Evolutionary conservation across 2,888 invertebrate species (phyloP), one percentile per base, ranked within the genome.

Genomic region (Spodoptera littoralis): DNA sequence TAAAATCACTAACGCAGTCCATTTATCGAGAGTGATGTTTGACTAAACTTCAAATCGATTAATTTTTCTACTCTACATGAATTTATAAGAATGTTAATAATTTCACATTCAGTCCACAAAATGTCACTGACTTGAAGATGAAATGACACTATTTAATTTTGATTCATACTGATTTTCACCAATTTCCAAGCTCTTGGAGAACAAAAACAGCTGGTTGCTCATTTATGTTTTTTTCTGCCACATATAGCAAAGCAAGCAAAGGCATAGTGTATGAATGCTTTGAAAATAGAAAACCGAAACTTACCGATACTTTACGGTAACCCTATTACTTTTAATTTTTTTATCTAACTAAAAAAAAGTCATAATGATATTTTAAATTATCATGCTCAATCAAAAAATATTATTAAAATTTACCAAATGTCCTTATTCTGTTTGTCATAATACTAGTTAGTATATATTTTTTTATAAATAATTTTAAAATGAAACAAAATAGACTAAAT

Each of bases 131-230:
- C 83, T 81, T 76, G 68, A 36, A 80, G 80, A 84, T 84, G 80
- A 84, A 88, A 86, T 86, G 83, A 88, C 93, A 93, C 93, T 90
- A 82, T 86, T 89, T 86, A 94, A 94, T 94, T 94, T 94, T 90
- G 93, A 92, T 88, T 88, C 91, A 90, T 89, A 86, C 79, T 88
- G 87, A 90, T 88, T 89, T 90, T 80, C 85, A 87, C 84, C 77
- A 81, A 88, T 88, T 89, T 90, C 86, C 83, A 87, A 90, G 89
- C 87, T 84, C 87, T 88, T 74, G 76, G 84, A 87, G 79, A 82
- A 88, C 88, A 88, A 92, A 93, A 94, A 94, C 94, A 94, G 94
- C 94, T 94, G 94, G 92, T 88, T 84, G 84, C 82, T 88, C 88
- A 88, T 83, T 77, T 84, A 81, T 86, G 83, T 88, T 86, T 90